Percentiles rank a stretch among this genome's conserved stretches.
Evolutionary conservation across 1,140 invertebrate species (phyloP).

Genomic region (Arctopsyche grandis): DNA sequence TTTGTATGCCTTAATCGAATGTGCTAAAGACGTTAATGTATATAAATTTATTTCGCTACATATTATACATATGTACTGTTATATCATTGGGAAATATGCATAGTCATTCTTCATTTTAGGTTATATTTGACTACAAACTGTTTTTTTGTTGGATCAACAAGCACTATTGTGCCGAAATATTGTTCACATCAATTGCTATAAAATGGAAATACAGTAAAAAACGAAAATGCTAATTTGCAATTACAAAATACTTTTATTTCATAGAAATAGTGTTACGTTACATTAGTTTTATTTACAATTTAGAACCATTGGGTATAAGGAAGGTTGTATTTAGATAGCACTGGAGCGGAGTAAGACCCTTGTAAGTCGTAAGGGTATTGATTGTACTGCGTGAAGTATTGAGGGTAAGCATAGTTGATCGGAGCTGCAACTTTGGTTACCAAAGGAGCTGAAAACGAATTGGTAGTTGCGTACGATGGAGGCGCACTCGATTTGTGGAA

Average conservation of each 20-base stretch:
- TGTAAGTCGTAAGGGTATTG: conserved; percentile 15
- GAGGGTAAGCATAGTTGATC: conserved; percentile 27
- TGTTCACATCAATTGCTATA: too few species aligned
- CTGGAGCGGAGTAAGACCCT: conserved; percentile 10
- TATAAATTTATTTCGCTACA: too few species aligned
- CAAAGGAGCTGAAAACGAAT: conserved; percentile 38
- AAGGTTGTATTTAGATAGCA: conserved; percentile 6
- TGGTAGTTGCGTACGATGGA: conserved; percentile 42
- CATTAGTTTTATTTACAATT: conserved; percentile 11
- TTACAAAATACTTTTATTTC: conserved; percentile 14
- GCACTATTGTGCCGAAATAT: too few species aligned
- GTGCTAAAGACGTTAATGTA: too few species aligned
- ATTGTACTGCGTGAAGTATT: conserved; percentile 10
- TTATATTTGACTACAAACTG: too few species aligned
- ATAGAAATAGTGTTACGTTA: background rate
- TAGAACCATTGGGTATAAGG: conserved; percentile 28
- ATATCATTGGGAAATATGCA: too few species aligned
- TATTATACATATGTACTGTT: too few species aligned
- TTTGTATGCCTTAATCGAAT: too few species aligned
- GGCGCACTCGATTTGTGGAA: conserved; percentile 7
- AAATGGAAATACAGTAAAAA: too few species aligned
- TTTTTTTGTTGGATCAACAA: too few species aligned
- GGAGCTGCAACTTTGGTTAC: conserved; percentile 31
- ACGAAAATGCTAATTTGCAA: background rate
- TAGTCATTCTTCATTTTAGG: too few species aligned